Base-by-base conservation (phyloP, 1,140 invertebrate species). In the Magallana ariakensis region DNA sequence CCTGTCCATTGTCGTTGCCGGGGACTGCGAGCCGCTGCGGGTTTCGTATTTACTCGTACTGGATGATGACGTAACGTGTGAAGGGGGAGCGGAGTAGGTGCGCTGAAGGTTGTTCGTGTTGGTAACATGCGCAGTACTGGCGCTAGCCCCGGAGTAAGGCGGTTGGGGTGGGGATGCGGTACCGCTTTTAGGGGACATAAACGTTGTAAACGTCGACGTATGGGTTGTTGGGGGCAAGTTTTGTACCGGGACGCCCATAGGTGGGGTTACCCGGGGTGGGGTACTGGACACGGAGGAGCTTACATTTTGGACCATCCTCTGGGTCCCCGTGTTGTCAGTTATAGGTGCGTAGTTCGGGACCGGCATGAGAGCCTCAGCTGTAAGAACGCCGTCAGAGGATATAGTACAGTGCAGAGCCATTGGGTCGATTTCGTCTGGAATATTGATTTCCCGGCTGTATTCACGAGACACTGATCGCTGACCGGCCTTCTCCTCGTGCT, bases 381-480 rank as follows among this genome's bases (percentile, higher is more conserved):
- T 90, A 15, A 95, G 90, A 56, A 93, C 90, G 7, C 94, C 94
- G 81, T 95, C 94, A 4, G 90, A 91, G 1, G 92, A 92, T 54
- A 95, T 90, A 9, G 92, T 92, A 85, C 93, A 94, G 75, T 92
- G 91, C 19, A 95, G 81, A 6, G 90, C 85, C 75, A 92, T 86
- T 0, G 93, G 92, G 89, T 95, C 93, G 7, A 95, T 90, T 80
- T 93, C 91, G n/a, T 85, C 70, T 13, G 94, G 94, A 84, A 95
- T 91, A 86, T 93, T 92, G 1, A 94, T 91, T 75, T 92, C 89
- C 0, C 94, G 89, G 84, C 90, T 93, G 87, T 92, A 95, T 83
- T 95, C 94, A 13, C 93, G 87, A 85, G 90, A 92, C 0, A 94
- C 91, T 26, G 91, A 92, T 62, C 91, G 91, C 1, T 90, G 90